phyloP scores from a whole-genome alignment of 2,797 vertebrate genomes.

The Pseudochromis fuscus region DNA sequence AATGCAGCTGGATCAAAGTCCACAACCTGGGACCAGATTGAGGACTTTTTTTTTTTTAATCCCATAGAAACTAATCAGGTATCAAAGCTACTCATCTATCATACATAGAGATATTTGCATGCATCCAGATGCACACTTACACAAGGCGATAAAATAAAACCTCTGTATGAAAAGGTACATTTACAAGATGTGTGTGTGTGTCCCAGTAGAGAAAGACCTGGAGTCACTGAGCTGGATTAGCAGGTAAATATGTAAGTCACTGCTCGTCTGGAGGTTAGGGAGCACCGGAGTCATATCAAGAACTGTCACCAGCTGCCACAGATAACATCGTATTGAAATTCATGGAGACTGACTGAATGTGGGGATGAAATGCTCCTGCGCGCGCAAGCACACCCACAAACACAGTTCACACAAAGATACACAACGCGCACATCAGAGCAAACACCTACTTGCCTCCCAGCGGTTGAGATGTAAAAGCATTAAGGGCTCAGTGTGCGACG shows the following conservation, averaged over 20 bases:
- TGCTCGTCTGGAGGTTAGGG: conserved; percentile 52
- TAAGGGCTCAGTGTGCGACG: conserved; percentile 68
- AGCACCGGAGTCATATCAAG: conserved; percentile 54
- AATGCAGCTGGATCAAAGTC: conserved; percentile 53
- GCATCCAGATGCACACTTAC: conserved; percentile 3
- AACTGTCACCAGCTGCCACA: conserved; percentile 68
- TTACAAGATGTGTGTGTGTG: conserved; percentile 25
- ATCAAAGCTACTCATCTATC: conserved; percentile 41
- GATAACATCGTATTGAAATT: conserved; percentile 69
- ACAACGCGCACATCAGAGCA: conserved; percentile 47
- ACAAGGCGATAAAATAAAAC: conserved; percentile 28
- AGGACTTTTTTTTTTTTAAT: conserved; percentile 9
- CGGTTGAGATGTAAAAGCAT: conserved; percentile 71
- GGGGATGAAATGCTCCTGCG: conserved; percentile 39
- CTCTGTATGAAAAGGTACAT: conserved; percentile 30
- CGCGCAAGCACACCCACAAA: conserved; percentile 18
- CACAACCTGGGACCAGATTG: neutral
- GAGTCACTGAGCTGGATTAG: conserved; percentile 43
- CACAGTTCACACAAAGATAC: conserved; percentile 44
- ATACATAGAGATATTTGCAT: too few relatives aligned
- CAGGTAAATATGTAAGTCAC: conserved; percentile 62
- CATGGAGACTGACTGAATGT: conserved; percentile 44
- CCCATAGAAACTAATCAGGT: conserved; percentile 16
- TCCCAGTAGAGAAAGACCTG: conserved; percentile 11
- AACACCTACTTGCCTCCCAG: conserved; percentile 67